Percentiles rank a stretch among this genome's conserved stretches.
phyloP scores from a whole-genome alignment of 1,140 invertebrate species.

The Ctenoplectra terminalis region DNA sequence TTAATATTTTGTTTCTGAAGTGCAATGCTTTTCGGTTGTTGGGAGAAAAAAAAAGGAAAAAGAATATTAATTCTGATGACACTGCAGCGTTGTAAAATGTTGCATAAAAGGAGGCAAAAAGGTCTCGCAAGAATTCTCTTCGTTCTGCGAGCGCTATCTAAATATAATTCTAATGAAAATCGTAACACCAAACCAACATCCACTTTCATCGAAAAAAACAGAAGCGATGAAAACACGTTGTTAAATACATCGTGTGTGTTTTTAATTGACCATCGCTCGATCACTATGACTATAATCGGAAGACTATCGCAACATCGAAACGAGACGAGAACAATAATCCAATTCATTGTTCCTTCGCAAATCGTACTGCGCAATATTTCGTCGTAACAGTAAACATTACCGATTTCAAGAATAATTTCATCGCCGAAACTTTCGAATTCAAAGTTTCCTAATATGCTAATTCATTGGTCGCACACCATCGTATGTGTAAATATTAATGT shows the following conservation, averaged over 20 bases:
- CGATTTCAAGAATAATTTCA: conserved; percentile 40
- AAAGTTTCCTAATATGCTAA: conserved; percentile 42
- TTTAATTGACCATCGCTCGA: conserved; percentile 40
- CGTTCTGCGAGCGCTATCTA: neutral
- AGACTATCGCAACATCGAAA: conserved; percentile 31
- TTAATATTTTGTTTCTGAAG: conserved; percentile 37
- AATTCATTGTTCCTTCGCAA: conserved; percentile 29
- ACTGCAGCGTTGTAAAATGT: neutral
- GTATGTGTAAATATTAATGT: conserved; percentile 21
- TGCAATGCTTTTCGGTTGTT: conserved; percentile 21
- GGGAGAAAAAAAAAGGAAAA: too few relatives aligned
- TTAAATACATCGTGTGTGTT: conserved; percentile 53
- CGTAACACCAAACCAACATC: neutral
- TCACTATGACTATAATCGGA: conserved; percentile 8
- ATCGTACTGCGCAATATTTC: conserved; percentile 11
- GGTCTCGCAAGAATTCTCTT: neutral
- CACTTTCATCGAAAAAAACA: conserved; percentile 22
- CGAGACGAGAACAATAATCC: conserved; percentile 36
- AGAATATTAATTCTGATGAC: neutral
- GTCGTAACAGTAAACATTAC: conserved; percentile 36
- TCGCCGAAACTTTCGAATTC: conserved; percentile 19
- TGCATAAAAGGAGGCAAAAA: neutral
- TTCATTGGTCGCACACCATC: conserved; percentile 51
- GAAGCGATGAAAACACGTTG: conserved; percentile 24
- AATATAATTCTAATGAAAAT: conserved; percentile 4